Conservation (phyloP, 2,797 vertebrate genomes). For the Crypturellus tataupa region DNA sequence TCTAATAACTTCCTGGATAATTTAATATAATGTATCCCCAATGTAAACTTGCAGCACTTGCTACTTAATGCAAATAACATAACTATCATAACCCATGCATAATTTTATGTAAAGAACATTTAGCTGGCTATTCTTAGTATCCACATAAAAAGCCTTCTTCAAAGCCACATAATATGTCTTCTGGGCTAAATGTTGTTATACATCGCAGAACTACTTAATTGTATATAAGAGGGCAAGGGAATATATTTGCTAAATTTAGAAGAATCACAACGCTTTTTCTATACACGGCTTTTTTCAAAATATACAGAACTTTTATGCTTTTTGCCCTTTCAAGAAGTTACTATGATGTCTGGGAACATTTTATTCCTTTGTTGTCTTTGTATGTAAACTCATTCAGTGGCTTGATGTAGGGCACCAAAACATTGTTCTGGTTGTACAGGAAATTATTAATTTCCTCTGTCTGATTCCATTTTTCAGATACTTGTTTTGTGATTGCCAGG, state of each 20-base stretch:
- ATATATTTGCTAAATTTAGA: not conserved
- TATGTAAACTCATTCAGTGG: not conserved
- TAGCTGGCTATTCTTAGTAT: not conserved
- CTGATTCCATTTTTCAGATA: constrained; percentile 50
- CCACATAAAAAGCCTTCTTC: not conserved
- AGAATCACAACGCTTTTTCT: not conserved
- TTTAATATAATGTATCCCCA: not conserved
- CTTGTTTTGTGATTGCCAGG: constrained; percentile 38
- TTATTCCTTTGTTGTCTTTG: not conserved
- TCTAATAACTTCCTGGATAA: not conserved
- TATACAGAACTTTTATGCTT: not conserved
- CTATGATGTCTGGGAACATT: not conserved
- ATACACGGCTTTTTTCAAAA: not conserved
- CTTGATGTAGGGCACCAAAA: constrained; percentile 2
- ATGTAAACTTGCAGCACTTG: not conserved
- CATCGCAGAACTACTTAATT: not conserved
- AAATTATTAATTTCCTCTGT: constrained; percentile 71
- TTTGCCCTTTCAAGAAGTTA: not conserved
- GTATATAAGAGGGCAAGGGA: not conserved
- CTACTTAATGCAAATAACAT: constrained; percentile 2
- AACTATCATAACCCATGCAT: not conserved
- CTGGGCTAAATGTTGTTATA: not conserved
- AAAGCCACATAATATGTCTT: not conserved
- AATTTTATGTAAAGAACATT: constrained; percentile 27
- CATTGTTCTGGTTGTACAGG: constrained; percentile 27